A percentile compares a stretch with the other conserved stretches of the same genome.
These are phyloP conservation scores for Eriosoma lanigerum DNA, from an alignment of 1,140 invertebrate genomes.

Conservation along the genomic window DNA sequence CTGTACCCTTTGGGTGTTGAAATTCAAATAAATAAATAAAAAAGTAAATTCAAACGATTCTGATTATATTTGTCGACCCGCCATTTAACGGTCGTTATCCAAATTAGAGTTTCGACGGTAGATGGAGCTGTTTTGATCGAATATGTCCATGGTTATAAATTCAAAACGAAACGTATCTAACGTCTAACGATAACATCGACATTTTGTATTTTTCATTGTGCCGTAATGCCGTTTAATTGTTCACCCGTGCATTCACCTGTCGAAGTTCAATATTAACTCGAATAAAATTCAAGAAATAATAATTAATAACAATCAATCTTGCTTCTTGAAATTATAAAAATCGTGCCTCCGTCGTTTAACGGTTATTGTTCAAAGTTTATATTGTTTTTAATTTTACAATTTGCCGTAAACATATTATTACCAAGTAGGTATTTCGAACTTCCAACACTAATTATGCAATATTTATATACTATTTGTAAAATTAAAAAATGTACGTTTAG, in stretches of 20 bases:
- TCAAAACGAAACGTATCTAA: background rate
- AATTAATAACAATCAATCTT: too few species aligned
- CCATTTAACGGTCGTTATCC: background rate
- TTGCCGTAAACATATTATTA: background rate
- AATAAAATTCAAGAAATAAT: too few species aligned
- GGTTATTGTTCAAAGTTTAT: background rate
- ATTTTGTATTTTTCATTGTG: background rate
- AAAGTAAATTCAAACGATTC: too few species aligned
- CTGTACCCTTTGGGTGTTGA: too few species aligned
- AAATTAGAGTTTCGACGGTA: background rate
- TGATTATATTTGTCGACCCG: too few species aligned
- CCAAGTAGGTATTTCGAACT: background rate
- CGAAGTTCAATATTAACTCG: too few species aligned
- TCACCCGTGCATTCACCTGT: background rate
- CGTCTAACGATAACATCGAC: background rate
- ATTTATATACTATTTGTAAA: background rate
- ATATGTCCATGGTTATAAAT: background rate
- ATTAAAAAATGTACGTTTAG: too few species aligned
- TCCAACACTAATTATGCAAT: background rate
- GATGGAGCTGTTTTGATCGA: background rate
- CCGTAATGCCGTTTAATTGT: too few species aligned
- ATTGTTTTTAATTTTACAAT: background rate
- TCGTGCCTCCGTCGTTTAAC: accelerated
- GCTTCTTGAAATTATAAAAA: too few species aligned
- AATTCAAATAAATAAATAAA: too few species aligned